phyloP scores from a whole-genome alignment of 2,113 vertebrate species.

The mouse (Mus musculus) region GRCm39 chr2:143524001-143524500 shows the following conservation, averaged over 20 bases:
- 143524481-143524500: neutral
- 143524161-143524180: neutral
- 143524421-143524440: neutral
- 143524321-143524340: neutral
- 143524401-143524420: slow-evolving; percentile 16
- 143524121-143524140: neutral
- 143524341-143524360: slow-evolving; percentile 53
- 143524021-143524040: neutral
- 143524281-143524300: slow-evolving; percentile 48
- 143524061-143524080: neutral
- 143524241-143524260: neutral
- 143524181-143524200: neutral
- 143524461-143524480: neutral
- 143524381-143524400: neutral
- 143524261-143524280: slow-evolving; percentile 66
- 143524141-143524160: slow-evolving; percentile 3
- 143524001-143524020: neutral
- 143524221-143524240: neutral
- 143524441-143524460: neutral
- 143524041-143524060: neutral
- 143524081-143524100: neutral
- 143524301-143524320: slow-evolving; percentile 12
- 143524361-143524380: neutral
- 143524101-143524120: neutral
- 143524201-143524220: neutral